Percentiles rank a stretch among this genome's conserved stretches.
Conservation (phyloP, 2,113 vertebrate species). For the Engystomops pustulosus region DNA sequence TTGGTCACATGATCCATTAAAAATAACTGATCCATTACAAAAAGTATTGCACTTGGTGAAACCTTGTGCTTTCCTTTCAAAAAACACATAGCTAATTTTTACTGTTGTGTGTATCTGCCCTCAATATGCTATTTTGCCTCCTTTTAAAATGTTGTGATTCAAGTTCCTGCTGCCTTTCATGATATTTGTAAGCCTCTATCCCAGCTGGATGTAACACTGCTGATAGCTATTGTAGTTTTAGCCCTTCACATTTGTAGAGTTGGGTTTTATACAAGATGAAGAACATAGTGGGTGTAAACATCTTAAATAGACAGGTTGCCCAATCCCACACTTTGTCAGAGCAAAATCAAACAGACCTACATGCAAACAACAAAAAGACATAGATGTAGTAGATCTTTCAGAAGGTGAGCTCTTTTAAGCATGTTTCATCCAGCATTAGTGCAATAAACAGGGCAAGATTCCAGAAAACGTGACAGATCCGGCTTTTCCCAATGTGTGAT, state of each 20-base stretch:
- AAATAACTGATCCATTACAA: too few species aligned
- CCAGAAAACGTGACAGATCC: background rate
- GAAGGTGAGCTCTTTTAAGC: background rate
- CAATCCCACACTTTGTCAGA: background rate
- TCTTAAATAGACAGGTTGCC: background rate
- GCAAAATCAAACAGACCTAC: background rate
- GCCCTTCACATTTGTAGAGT: background rate
- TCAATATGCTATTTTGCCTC: too few species aligned
- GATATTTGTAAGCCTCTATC: too few species aligned
- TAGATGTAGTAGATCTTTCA: background rate
- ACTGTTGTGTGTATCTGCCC: too few species aligned
- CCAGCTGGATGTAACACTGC: too few species aligned
- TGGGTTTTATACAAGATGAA: background rate
- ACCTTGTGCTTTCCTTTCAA: too few species aligned
- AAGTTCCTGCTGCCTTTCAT: too few species aligned
- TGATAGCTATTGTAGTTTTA: too few species aligned
- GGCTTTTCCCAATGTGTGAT: background rate
- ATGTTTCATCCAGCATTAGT: background rate
- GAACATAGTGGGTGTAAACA: background rate
- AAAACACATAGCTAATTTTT: too few species aligned
- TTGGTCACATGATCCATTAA: too few species aligned
- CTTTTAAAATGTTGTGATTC: too few species aligned
- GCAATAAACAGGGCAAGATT: background rate
- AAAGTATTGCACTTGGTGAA: too few species aligned
- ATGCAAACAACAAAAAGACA: background rate